These are phyloP conservation scores for Caenorhabditis sp. DNA, from an alignment of 2,888 invertebrate genomes.

Conservation along the genomic window DNA sequence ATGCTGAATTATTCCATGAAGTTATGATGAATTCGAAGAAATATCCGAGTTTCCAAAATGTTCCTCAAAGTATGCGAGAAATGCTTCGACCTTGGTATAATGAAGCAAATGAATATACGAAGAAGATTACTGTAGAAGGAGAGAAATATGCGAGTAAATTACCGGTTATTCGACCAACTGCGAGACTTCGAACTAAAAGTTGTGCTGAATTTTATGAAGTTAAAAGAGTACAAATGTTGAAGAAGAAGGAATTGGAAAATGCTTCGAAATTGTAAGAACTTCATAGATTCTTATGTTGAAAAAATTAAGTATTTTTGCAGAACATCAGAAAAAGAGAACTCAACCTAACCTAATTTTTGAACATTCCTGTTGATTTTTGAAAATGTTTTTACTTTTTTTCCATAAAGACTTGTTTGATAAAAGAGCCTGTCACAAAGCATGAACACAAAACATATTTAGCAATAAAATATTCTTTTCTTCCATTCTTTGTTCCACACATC, in stretches of 20 bases:
- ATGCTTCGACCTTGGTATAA: slow-evolving; percentile 41
- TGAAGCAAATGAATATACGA: slow-evolving; percentile 51
- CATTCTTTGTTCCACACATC: background rate
- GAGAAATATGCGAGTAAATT: slow-evolving; percentile 51
- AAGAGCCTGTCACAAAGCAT: no score
- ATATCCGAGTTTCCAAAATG: slow-evolving; percentile 29
- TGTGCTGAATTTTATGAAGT: slow-evolving; percentile 57
- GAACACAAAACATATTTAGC: background rate
- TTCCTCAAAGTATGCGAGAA: slow-evolving; percentile 31
- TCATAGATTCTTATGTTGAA: no score
- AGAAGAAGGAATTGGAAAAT: slow-evolving; percentile 25
- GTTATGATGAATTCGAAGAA: slow-evolving; percentile 45
- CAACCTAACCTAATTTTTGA: background rate
- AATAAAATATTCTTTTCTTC: background rate
- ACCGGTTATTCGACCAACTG: slow-evolving; percentile 55
- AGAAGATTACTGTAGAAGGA: slow-evolving; percentile 55
- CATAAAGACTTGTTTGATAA: no score
- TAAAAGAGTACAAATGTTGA: slow-evolving; percentile 21
- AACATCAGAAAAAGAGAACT: background rate
- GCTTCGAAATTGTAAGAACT: background rate
- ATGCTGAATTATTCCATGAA: slow-evolving; percentile 43
- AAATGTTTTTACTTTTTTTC: background rate
- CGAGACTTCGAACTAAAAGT: slow-evolving; percentile 62
- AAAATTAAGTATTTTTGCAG: background rate
- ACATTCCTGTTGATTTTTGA: background rate